These are phyloP conservation scores for Drosophila leonis DNA, from an alignment of 2,888 invertebrate genomes.

Conservation along the genomic window DNA sequence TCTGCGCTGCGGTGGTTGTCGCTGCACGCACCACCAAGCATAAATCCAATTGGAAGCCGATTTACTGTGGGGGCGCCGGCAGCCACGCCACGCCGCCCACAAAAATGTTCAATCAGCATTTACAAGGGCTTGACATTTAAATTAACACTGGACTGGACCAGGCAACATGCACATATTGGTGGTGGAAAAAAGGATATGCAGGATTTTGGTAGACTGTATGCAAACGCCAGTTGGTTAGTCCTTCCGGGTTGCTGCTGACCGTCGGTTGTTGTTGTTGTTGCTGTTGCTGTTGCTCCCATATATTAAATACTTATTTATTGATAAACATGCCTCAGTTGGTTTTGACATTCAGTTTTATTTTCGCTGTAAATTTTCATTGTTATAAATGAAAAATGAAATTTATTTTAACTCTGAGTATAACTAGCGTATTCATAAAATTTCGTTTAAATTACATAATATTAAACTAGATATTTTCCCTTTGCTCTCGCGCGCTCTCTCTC, in stretches of 20 bases:
- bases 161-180: conserved; percentile 12
- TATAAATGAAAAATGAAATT: conserved; percentile 74
- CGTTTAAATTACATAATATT: conserved; percentile 80
- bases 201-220: conserved; percentile 12
- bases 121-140: conserved; percentile 61
- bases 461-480: conserved; percentile 73
- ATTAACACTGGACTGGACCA: conserved; percentile 49
- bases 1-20: conserved; percentile 53
- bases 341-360: conserved; percentile 75
- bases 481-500: conserved; percentile 25
- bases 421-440: conserved; percentile 76
- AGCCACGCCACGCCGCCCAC: background rate
- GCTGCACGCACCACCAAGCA: conserved; percentile 69
- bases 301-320: conserved; percentile 13
- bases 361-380: conserved; percentile 72
- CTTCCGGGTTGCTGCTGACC: conserved; percentile 41
- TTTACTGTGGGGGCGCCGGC: conserved; percentile 13
- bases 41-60: conserved; percentile 66
- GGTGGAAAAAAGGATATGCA: conserved; percentile 34
- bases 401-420: conserved; percentile 66
- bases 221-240: conserved; percentile 35
- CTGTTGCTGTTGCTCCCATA: background rate
- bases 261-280: conserved; percentile 25
- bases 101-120: conserved; percentile 47
- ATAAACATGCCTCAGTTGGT: conserved; percentile 29